Conservation (phyloP, 2,888 invertebrate species). For the Ferrisia virgata region DNA sequence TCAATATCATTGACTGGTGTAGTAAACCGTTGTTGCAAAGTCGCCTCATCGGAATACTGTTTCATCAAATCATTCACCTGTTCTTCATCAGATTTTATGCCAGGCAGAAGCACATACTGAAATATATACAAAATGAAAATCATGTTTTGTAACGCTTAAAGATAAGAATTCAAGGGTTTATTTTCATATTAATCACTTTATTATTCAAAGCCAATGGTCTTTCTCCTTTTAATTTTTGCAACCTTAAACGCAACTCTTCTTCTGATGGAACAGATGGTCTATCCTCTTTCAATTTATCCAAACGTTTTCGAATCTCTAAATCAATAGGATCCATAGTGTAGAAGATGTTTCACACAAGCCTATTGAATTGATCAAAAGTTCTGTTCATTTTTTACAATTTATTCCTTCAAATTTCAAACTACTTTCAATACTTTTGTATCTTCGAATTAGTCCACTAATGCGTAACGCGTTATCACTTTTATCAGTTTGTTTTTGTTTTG, state of each 20-base stretch:
- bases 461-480: too few relatives aligned
- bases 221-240: constrained; percentile 2
- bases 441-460: too few relatives aligned
- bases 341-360: not conserved
- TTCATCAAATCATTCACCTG: constrained; percentile 27
- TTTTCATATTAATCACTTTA: not conserved
- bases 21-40: not conserved
- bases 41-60: constrained; percentile 19
- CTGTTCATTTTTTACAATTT: too few relatives aligned
- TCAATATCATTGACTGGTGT: constrained; percentile 24
- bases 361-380: too few relatives aligned
- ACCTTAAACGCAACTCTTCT: not conserved
- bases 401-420: too few relatives aligned
- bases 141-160: not conserved
- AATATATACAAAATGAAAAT: not conserved
- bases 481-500: too few relatives aligned
- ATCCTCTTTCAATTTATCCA: constrained; percentile 26
- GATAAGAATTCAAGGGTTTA: not conserved
- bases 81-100: not conserved
- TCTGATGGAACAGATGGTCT: not conserved
- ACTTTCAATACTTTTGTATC: too few relatives aligned
- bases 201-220: not conserved
- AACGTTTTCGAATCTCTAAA: constrained; percentile 19
- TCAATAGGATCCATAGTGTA: constrained; percentile 11
- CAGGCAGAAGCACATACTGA: constrained; percentile 7